Percentiles rank a stretch among this genome's conserved stretches.
phyloP scores from a whole-genome alignment of 92 coral and sea anemone genomes.

The Micromussa lordhowensis region DNA sequence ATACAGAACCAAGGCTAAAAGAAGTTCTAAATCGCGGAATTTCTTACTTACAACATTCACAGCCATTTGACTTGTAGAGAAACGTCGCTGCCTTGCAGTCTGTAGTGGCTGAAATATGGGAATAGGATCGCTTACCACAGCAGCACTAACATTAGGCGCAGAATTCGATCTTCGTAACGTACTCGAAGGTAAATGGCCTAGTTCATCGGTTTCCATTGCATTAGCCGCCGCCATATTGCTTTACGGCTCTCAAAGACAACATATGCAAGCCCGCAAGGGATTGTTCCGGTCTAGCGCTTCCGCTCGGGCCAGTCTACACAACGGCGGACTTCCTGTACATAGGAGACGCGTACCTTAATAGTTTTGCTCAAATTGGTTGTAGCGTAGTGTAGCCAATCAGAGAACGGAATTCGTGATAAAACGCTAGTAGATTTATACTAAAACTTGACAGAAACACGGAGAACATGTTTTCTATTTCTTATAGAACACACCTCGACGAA shows the following conservation, averaged over 20 bases:
- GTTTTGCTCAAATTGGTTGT: too few species aligned
- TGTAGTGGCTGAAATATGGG: conserved; percentile 80
- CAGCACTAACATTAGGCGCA: conserved; percentile 99
- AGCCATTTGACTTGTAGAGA: conserved; percentile 85
- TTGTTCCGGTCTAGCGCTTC: conserved; percentile 78
- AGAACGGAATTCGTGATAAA: too few species aligned
- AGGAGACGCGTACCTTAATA: too few species aligned
- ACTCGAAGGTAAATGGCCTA: conserved; percentile 84
- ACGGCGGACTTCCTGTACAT: background rate
- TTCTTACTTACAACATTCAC: conserved; percentile 64
- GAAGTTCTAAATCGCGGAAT: conserved; percentile 25
- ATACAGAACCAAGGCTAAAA: conserved; percentile 2
- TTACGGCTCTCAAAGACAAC: conserved; percentile 70
- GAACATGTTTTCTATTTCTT: too few species aligned
- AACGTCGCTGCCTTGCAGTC: conserved; percentile 91
- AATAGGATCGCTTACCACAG: conserved; percentile 81
- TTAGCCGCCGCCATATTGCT: conserved; percentile 93
- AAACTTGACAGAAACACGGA: too few species aligned
- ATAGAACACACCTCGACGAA: too few species aligned
- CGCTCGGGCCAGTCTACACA: conserved; percentile 51
- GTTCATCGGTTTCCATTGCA: conserved; percentile 99
- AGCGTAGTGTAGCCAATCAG: too few species aligned
- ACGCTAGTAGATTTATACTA: too few species aligned
- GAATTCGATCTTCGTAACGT: conserved; percentile 96
- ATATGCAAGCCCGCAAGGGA: conserved; percentile 90